Evolutionary conservation across 2,113 vertebrate species (phyloP).

Genomic region (Fulica atra): DNA sequence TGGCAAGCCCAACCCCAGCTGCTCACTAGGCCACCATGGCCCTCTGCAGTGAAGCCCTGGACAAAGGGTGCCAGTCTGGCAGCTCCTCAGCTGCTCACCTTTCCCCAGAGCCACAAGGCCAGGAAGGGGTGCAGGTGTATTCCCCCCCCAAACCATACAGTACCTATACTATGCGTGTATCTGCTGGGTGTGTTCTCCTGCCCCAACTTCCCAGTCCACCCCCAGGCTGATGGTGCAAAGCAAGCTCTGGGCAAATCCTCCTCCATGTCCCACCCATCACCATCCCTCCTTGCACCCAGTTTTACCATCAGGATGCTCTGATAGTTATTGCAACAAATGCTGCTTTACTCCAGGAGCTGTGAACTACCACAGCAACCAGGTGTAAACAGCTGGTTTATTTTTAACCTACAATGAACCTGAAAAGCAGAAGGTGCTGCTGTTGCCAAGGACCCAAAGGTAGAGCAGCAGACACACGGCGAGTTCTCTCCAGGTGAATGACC

Average conservation of each 20-base stretch:
- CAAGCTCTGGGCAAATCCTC: not conserved
- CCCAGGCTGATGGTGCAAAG: not conserved
- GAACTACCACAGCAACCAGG: not conserved
- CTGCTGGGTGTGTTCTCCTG: not conserved
- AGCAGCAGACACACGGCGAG: not conserved
- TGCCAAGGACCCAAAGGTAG: not conserved
- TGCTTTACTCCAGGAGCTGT: not conserved
- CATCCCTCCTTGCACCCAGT: accelerated
- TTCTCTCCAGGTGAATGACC: not conserved
- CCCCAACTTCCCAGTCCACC: not conserved
- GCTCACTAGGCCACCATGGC: not conserved
- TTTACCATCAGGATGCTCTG: not conserved
- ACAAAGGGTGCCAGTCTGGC: not conserved
- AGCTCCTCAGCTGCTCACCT: not conserved
- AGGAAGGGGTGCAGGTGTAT: not conserved
- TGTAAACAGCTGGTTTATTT: not conserved
- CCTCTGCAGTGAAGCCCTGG: not conserved
- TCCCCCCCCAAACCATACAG: not conserved
- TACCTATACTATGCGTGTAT: accelerated
- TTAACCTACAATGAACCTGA: not conserved
- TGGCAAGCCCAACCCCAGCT: not conserved
- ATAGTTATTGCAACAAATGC: not conserved
- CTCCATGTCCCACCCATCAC: accelerated
- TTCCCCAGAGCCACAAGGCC: accelerated
- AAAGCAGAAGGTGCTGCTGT: not conserved